These are phyloP conservation scores for Nyctibius grandis DNA, from an alignment of 2,797 vertebrate species.

Conservation along the genomic window DNA sequence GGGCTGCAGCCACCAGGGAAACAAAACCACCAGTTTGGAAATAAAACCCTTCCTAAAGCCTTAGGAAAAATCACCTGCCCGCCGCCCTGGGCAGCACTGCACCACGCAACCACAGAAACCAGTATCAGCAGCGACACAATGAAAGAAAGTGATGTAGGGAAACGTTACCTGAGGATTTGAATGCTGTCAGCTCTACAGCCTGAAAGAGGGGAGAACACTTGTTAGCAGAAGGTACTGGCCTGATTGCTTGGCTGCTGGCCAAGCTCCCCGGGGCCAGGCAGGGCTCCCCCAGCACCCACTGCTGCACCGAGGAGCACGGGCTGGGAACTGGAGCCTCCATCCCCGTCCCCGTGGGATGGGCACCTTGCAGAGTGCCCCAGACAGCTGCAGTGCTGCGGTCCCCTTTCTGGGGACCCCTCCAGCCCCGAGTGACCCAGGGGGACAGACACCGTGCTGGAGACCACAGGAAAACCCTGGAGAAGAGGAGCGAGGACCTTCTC, in stretches of 20 bases:
- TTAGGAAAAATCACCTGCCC: not conserved
- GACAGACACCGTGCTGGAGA: not conserved
- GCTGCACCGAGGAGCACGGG: accelerated
- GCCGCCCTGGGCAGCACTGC: not conserved
- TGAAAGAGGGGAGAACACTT: slow-evolving; percentile 3
- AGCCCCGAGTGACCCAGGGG: accelerated
- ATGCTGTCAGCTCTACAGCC: slow-evolving; percentile 72
- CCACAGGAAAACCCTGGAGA: not conserved
- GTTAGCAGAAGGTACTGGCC: not conserved
- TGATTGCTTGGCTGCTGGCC: not conserved
- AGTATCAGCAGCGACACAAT: not conserved
- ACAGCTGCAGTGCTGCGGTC: accelerated
- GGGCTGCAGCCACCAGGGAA: not conserved
- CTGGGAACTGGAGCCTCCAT: not conserved
- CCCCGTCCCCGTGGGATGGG: accelerated
- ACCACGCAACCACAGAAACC: not conserved
- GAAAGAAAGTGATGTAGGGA: accelerated
- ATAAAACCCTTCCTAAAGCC: accelerated
- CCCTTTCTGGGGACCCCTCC: not conserved
- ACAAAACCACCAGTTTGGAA: too few species aligned
- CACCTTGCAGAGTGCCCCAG: accelerated
- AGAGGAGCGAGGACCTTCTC: not conserved
- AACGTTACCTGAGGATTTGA: slow-evolving; percentile 70
- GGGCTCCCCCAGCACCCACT: not conserved
- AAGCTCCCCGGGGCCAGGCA: not conserved